Conservation (phyloP, 2,888 invertebrate species). For the Malthinus flaveolus region DNA sequence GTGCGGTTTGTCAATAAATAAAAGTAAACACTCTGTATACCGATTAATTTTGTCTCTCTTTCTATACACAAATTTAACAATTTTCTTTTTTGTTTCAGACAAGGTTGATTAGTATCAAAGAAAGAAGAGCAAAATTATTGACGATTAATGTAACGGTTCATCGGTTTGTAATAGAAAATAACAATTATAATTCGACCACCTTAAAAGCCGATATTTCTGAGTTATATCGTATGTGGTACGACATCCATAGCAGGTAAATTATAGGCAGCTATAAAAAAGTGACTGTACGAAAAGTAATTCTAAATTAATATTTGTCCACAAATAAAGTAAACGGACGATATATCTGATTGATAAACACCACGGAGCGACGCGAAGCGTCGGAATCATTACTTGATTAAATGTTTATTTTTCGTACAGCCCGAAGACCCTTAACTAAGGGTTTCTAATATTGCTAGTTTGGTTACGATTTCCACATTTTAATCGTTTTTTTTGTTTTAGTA, state of each 20-base stretch:
- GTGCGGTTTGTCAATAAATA: conserved; percentile 1
- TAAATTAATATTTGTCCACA: neutral
- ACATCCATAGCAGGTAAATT: conserved; percentile 68
- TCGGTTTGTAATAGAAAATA: conserved; percentile 58
- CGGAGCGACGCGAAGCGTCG: conserved; percentile 18
- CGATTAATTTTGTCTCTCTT: neutral
- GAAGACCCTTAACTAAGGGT: conserved; percentile 8
- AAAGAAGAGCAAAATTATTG: conserved; percentile 62
- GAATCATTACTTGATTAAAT: conserved; percentile 41
- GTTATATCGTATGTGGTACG: conserved; percentile 71
- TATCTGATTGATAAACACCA: conserved; percentile 1
- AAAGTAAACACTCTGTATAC: conserved; percentile 7
- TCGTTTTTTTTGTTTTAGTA: conserved; percentile 57
- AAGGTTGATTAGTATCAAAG: conserved; percentile 53
- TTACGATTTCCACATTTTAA: neutral
- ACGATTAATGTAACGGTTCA: conserved; percentile 63
- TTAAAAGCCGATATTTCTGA: conserved; percentile 69
- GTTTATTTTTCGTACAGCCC: conserved; percentile 34
- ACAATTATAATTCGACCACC: conserved; percentile 52
- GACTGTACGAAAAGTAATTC: no score
- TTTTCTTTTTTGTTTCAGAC: conserved; percentile 58
- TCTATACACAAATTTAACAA: conserved; percentile 12
- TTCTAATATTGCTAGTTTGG: neutral
- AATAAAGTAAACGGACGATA: neutral
- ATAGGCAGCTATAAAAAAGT: no score